phyloP scores from a whole-genome alignment of 2,797 vertebrate species.

The Onychomys arenicola region DNA sequence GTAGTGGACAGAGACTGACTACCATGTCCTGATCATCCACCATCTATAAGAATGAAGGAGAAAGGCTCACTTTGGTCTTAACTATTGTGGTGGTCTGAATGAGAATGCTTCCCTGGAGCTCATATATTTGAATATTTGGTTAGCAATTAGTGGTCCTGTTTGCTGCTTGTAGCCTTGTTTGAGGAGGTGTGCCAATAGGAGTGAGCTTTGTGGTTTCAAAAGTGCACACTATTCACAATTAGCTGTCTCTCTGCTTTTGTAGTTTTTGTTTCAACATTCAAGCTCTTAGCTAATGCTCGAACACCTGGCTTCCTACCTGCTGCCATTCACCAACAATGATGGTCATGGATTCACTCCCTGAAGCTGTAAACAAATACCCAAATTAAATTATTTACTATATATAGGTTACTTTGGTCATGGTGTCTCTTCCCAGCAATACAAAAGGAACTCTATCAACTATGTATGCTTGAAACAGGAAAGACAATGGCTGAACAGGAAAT shows the following conservation, averaged over 20 bases:
- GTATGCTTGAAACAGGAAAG: neutral
- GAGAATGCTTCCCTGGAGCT: neutral
- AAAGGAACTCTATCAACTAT: neutral
- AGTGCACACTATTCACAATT: no score
- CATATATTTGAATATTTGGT: neutral
- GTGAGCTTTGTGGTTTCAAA: no score
- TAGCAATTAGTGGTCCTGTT: no score
- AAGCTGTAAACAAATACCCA: neutral
- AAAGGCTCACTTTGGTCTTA: neutral
- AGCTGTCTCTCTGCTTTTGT: neutral
- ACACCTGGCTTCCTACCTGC: neutral
- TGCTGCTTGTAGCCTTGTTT: no score
- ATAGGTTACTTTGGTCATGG: neutral
- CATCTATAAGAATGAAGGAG: no score
- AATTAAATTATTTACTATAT: neutral
- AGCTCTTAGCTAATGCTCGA: neutral
- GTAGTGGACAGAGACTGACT: fast-evolving
- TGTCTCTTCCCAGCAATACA: neutral
- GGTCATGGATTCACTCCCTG: neutral
- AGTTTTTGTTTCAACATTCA: neutral
- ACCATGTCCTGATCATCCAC: neutral
- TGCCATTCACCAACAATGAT: neutral
- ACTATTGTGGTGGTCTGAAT: neutral
- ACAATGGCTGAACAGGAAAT: neutral
- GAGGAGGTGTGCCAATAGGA: no score